Evolutionary conservation across 2,888 invertebrate species (phyloP), one percentile per base, ranked within the genome.

Genomic region (Mongoloraphidia duomilia): DNA sequence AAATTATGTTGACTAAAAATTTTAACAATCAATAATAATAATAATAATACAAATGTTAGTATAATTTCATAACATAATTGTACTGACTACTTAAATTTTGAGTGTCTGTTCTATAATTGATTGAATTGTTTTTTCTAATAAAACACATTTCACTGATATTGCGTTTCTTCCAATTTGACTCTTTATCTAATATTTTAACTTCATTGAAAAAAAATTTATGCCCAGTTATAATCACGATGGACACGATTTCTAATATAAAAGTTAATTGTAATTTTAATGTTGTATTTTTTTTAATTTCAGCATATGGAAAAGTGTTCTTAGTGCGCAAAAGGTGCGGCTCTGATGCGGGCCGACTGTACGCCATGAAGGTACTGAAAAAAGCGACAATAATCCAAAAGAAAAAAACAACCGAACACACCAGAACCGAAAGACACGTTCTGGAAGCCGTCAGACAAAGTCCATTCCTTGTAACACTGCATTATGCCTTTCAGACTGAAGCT

Each of bases 351-450:
- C 84, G 88, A 57, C 75, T 96, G 53, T 97, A 96, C 72, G 96
- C 96, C 50, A 96, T 97, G 95, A 97, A 97, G 71, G 94, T 96
- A 57, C 73, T 96, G 64, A 93, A 93, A 70, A 96, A 96, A 67
- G 90, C 91, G 48, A 85, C 90, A 34, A 93, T 95, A 60, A 89
- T 93, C 38, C 90, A 89, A 68, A 93, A 92, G 72, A 82, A 89
- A 65, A 94, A 94, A 73, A 93, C 93, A 50, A 86, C 93, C 10
- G 97, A 97, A 65, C 97, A 97, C 71, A 96, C 95, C 34, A 84
- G 89, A 73, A 95, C 95, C 47, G 96, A 97, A 70, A 75, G 96
- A 70, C 90, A 95, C 76, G 95, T 97, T 52, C 76, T 97, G 57
- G 96, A 96, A 69, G 89, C 92, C 46, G 90, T 97, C 53, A 77